Evolutionary conservation across 2,888 invertebrate species (phyloP).

Genomic region (Meganola albula): DNA sequence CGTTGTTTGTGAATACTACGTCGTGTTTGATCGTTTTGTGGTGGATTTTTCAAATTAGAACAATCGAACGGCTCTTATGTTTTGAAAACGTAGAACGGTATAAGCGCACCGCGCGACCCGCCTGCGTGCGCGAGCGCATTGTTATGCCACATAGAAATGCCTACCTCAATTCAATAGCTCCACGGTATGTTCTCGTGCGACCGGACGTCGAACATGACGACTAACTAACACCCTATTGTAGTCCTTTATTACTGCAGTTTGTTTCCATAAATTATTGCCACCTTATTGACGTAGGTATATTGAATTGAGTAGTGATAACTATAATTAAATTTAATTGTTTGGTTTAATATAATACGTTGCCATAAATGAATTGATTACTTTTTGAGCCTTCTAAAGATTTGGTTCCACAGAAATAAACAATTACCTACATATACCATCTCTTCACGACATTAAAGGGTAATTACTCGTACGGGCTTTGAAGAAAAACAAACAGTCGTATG

Average conservation of each 20-base stretch:
- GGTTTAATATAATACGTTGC: too few species aligned
- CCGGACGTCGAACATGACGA: constrained; percentile 36
- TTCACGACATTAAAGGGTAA: too few species aligned
- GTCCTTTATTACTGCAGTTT: constrained; percentile 21
- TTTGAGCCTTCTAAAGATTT: too few species aligned
- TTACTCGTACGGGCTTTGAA: too few species aligned
- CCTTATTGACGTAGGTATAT: too few species aligned
- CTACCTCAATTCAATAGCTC: constrained; percentile 44
- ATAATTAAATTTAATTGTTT: too few species aligned
- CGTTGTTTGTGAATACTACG: constrained; percentile 62
- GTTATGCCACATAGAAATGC: constrained; percentile 53
- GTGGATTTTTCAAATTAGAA: constrained; percentile 64
- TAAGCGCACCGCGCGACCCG: constrained; percentile 41
- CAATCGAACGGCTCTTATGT: constrained; percentile 63
- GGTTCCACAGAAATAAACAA: too few species aligned
- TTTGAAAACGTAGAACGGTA: constrained; percentile 64
- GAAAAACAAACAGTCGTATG: too few species aligned
- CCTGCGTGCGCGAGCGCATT: constrained; percentile 51
- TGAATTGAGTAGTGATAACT: too few species aligned
- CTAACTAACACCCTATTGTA: constrained; percentile 36
- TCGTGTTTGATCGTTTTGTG: constrained; percentile 68
- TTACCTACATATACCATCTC: too few species aligned
- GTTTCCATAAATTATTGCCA: too few species aligned
- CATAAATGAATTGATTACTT: constrained; percentile 21
- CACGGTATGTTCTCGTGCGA: constrained; percentile 51